These are phyloP conservation scores for Drosophila engyochracea DNA, from an alignment of 2,888 invertebrate genomes.

Conservation along the genomic window DNA sequence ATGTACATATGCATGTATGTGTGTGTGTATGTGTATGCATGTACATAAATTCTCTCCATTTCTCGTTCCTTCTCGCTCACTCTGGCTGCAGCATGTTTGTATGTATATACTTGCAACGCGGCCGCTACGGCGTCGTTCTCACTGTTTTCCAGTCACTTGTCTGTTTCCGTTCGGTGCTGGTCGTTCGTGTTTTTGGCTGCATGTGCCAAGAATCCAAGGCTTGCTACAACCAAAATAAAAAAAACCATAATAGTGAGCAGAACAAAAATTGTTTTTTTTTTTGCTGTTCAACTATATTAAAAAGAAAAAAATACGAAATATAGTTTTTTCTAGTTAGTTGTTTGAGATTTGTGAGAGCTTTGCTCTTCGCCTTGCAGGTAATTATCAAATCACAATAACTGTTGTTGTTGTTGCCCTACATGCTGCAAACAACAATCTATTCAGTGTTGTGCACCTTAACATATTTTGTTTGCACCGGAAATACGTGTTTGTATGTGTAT, in stretches of 20 bases:
- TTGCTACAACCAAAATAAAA: conserved; percentile 24
- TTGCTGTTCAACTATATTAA: conserved; percentile 10
- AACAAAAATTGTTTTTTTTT: conserved; percentile 34
- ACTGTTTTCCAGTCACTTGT: conserved; percentile 57
- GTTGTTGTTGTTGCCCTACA: conserved; percentile 26
- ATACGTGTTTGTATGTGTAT: conserved; percentile 31
- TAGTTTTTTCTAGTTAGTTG: conserved; percentile 9
- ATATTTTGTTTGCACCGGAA: conserved; percentile 50
- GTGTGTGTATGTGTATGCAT: conserved; percentile 15
- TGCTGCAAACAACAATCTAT: conserved; percentile 17
- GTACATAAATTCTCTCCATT: conserved; percentile 11
- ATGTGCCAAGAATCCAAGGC: conserved; percentile 24
- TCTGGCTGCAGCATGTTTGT: conserved; percentile 35
- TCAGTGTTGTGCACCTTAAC: conserved; percentile 42
- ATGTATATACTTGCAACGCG: conserved; percentile 40
- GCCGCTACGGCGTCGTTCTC: conserved; percentile 53
- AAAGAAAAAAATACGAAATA: not conserved
- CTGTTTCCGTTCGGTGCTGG: conserved; percentile 47
- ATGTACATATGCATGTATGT: conserved; percentile 26
- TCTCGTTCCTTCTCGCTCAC: conserved; percentile 21
- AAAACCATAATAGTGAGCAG: conserved; percentile 25
- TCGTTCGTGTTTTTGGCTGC: conserved; percentile 32
- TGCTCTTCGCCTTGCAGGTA: conserved; percentile 38
- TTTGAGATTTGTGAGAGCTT: conserved; percentile 25
- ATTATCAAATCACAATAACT: conserved; percentile 14